Evolutionary conservation across 2,113 vertebrate species (phyloP), one percentile per base, ranked within the genome.

Genomic region (Aptenodytes forsteri): DNA sequence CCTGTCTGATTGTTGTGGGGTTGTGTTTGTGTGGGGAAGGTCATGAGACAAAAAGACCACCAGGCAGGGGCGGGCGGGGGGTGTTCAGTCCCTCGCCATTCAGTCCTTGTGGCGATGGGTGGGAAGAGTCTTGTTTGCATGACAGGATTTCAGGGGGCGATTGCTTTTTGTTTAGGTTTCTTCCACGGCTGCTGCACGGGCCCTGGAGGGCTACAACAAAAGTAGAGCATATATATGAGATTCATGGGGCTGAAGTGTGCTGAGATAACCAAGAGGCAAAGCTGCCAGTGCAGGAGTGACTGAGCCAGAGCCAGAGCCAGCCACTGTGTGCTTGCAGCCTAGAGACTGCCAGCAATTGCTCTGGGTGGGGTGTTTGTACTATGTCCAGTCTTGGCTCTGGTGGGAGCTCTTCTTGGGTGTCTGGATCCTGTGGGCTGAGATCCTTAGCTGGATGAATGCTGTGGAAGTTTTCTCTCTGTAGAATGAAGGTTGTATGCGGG

Each of bases 1-100:
- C 72, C 90, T 83, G 73, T 62, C 75, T 89, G 91, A 97, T 97
- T 95, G 81, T 96, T 91, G 82, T 76, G 93, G 78, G 86, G 91
- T 96, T 97, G 94, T 97, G 80, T 96, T 96, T 96, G 95, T 96
- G 92, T 2, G 36, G 83, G 66, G 89, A 96, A 97, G 95, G 97
- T 97, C 95, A 97, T 7, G 6, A 85, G 91, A 97, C 95, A 97
- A 93, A 97, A 94, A 93, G 97, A 94, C 97, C 97, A 97, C 97
- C 97, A 82, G 94, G 92, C 80, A 90, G 78, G 62, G 56, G n/a
- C 62, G 80, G 66, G 29, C 3, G 32, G 76, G 87, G 86, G 84
- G 18, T 29, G 69, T 81, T 93, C 83, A 71, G 49, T 88, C 81
- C 72, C 44, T 61, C 77, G 72, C 88, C 85, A 95, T 98, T 97